Evolutionary conservation across 2,113 vertebrate species (phyloP).

Genomic region (Murina feae): DNA sequence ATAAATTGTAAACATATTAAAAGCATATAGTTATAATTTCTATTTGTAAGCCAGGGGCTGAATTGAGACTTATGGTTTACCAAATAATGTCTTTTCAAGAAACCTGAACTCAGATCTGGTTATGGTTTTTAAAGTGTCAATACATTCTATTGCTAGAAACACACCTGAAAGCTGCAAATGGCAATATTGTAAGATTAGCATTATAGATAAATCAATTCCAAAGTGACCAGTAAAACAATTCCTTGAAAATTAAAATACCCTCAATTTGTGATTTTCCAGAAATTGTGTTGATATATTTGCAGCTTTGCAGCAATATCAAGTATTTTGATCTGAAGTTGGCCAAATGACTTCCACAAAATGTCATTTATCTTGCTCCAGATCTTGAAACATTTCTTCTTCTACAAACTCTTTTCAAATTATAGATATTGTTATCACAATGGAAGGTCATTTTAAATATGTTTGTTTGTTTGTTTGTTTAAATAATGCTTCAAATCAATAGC

Average conservation of each 20-base stretch:
- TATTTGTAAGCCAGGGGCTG: neutral
- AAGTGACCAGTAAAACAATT: slow-evolving; percentile 35
- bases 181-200: slow-evolving; percentile 9
- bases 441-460: slow-evolving; percentile 81
- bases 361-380: slow-evolving; percentile 65
- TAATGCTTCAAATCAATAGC: slow-evolving; percentile 79
- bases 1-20: neutral
- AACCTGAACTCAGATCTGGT: neutral
- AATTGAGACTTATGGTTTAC: neutral
- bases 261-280: slow-evolving; percentile 55
- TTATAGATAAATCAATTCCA: slow-evolving; percentile 15
- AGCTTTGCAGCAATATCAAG: slow-evolving; percentile 52
- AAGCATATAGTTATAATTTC: neutral
- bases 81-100: neutral
- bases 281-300: slow-evolving; percentile 28
- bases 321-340: slow-evolving; percentile 73
- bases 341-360: slow-evolving; percentile 71
- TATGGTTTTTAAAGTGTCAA: neutral
- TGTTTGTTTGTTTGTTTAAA: slow-evolving; percentile 80
- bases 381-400: slow-evolving; percentile 62
- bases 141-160: neutral
- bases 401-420: slow-evolving; percentile 75
- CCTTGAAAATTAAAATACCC: slow-evolving; percentile 51
- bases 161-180: slow-evolving; percentile 25
- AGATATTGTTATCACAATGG: slow-evolving; percentile 79